Conservation (phyloP, 2,113 vertebrate genomes). For the Dunckerocampus dactyliophorus region DNA sequence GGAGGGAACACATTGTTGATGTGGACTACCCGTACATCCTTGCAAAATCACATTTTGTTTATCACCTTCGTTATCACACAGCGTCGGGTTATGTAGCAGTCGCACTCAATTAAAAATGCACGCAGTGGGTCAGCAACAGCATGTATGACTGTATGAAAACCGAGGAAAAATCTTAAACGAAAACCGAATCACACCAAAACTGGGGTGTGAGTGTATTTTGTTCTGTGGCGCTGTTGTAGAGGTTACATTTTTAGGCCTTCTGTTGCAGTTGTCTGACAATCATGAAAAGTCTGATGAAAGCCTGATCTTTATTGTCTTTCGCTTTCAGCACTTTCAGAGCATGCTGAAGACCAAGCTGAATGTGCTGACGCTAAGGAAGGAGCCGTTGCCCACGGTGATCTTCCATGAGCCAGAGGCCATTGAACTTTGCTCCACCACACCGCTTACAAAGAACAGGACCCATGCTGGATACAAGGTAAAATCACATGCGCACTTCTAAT, state of each 20-base stretch:
- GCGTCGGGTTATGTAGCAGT: too few relatives aligned
- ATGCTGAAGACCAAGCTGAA: slow-evolving; percentile 98
- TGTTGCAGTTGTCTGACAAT: not conserved
- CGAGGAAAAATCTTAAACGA: too few relatives aligned
- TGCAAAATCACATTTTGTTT: too few relatives aligned
- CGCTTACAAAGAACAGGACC: slow-evolving; percentile 81
- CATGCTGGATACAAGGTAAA: slow-evolving; percentile 93
- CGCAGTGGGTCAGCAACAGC: too few relatives aligned
- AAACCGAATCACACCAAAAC: too few relatives aligned
- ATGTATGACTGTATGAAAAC: too few relatives aligned
- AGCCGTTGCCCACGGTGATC: slow-evolving; percentile 92
- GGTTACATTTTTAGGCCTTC: slow-evolving; percentile 1
- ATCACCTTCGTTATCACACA: too few relatives aligned
- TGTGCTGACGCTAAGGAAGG: slow-evolving; percentile 94
- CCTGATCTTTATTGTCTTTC: slow-evolving; percentile 12
- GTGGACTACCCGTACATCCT: too few relatives aligned
- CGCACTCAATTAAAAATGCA: too few relatives aligned
- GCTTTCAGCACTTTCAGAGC: slow-evolving; percentile 93
- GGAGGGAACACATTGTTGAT: too few relatives aligned
- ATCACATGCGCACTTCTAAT: slow-evolving; percentile 39
- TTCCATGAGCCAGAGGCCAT: slow-evolving; percentile 97
- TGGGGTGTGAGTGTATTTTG: too few relatives aligned
- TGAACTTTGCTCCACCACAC: slow-evolving; percentile 90
- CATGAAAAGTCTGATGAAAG: slow-evolving; percentile 17
- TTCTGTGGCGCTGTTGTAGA: too few relatives aligned